These are phyloP conservation scores for Tympanoctomys barrerae DNA, from an alignment of 2,797 vertebrate genomes.

Conservation along the genomic window DNA sequence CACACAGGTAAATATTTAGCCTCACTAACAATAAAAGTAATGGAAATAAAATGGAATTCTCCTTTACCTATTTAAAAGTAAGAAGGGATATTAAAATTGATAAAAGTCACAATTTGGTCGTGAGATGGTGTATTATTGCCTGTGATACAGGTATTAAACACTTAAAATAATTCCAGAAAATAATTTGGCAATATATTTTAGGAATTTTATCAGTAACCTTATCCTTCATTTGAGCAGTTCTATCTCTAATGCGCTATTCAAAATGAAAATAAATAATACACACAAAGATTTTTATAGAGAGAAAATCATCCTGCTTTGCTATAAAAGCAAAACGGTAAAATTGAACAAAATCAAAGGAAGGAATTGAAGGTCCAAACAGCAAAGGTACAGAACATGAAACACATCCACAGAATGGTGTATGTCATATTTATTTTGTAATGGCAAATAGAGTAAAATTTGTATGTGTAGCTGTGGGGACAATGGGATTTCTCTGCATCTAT, in stretches of 20 bases:
- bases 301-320: background rate
- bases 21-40: background rate
- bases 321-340: background rate
- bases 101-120: background rate
- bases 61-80: conserved; percentile 18
- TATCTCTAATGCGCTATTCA: background rate
- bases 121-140: background rate
- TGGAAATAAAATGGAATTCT: conserved; percentile 20
- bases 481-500: background rate
- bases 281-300: background rate
- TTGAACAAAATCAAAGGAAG: background rate
- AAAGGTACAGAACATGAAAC: background rate
- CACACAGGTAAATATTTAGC: conserved; percentile 12
- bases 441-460: background rate
- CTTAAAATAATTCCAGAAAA: conserved; percentile 28
- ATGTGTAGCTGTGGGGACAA: background rate
- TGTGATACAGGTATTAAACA: conserved; percentile 18
- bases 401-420: background rate
- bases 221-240: conserved; percentile 8
- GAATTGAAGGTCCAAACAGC: background rate
- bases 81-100: background rate
- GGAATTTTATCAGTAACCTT: conserved; percentile 59
- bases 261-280: background rate
- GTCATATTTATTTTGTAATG: background rate
- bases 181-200: conserved; percentile 21